Conservation (phyloP, 2,113 vertebrate genomes). For the Paramormyrops kingsleyae region DNA sequence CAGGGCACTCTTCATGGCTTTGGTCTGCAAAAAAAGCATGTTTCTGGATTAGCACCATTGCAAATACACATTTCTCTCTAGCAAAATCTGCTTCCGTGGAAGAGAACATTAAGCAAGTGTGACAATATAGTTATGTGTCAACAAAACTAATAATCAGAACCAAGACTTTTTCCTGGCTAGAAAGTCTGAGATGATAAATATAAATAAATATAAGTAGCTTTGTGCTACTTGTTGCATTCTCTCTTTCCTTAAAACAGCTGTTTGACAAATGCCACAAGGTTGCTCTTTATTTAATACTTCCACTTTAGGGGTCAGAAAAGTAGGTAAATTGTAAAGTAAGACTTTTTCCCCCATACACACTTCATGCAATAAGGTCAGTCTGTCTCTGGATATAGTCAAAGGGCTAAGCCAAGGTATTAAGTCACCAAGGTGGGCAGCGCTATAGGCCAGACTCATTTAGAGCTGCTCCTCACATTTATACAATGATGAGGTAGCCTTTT, state of each 20-base stretch:
- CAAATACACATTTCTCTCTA: background rate
- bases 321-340: constrained; percentile 46
- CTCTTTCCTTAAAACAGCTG: background rate
- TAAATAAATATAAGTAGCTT: background rate
- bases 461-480: background rate
- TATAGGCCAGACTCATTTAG: background rate
- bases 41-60: background rate
- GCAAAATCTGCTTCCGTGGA: background rate
- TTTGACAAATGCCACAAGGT: background rate
- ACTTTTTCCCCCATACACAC: constrained; percentile 61
- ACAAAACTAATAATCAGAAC: background rate
- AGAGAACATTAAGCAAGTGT: background rate
- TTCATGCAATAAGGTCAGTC: constrained; percentile 63
- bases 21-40: constrained; percentile 62
- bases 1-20: constrained; percentile 72
- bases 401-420: constrained; percentile 42
- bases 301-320: constrained; percentile 43
- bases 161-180: background rate
- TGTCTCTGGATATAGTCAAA: constrained; percentile 54
- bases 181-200: background rate
- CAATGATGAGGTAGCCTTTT: background rate
- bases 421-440: constrained; percentile 54
- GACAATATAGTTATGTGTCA: background rate
- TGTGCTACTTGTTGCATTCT: background rate
- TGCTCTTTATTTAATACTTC: constrained; percentile 44